Evolutionary conservation across 2,888 invertebrate genomes (phyloP).

Genomic region (Rhyacophila evoluta): DNA sequence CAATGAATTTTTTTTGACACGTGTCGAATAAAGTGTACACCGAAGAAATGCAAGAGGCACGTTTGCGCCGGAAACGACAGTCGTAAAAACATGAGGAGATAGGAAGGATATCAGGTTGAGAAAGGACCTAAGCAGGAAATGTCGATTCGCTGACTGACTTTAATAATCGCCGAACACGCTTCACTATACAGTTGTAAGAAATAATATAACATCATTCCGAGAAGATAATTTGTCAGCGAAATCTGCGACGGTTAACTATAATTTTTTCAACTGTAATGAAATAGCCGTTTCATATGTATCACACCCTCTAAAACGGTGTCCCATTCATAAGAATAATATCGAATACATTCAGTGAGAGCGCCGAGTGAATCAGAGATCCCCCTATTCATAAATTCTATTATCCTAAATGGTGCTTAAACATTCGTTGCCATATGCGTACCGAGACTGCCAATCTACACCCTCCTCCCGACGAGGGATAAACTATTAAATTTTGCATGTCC

Average conservation of each 20-base stretch:
- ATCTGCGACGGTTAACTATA: neutral
- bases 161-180: neutral
- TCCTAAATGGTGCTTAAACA: constrained; percentile 54
- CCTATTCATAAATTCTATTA: constrained; percentile 53
- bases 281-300: too few species aligned
- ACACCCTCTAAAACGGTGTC: neutral
- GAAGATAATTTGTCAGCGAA: neutral
- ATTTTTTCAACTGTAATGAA: neutral
- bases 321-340: neutral
- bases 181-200: neutral
- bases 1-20: too few species aligned
- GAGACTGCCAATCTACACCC: constrained; percentile 50
- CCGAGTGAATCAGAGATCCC: constrained; percentile 27
- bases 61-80: neutral
- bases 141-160: neutral
- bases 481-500: constrained; percentile 8
- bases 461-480: constrained; percentile 11
- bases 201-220: neutral
- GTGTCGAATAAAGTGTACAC: too few species aligned
- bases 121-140: constrained; percentile 7
- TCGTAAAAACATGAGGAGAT: constrained; percentile 16
- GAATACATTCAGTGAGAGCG: neutral
- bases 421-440: constrained; percentile 52
- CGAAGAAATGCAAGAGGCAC: neutral
- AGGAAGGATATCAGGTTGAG: constrained; percentile 11